Percentiles rank a stretch among this genome's conserved stretches.
phyloP scores from a whole-genome alignment of 2,113 vertebrate genomes.

The Amazona vittata region DNA sequence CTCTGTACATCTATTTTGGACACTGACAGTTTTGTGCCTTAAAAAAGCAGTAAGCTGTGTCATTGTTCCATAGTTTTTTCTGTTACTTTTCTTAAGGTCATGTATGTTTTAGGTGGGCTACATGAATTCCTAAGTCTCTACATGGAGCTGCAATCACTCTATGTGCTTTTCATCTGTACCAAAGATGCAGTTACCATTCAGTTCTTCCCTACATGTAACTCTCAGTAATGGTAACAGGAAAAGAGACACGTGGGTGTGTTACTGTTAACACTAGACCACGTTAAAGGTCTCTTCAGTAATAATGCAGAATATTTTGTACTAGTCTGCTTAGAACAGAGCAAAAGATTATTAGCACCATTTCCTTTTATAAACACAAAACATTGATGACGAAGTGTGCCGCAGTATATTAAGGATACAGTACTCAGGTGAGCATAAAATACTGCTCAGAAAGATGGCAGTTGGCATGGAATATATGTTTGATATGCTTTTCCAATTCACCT shows the following conservation, averaged over 20 bases:
- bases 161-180: neutral
- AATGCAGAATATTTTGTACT: neutral
- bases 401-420: neutral
- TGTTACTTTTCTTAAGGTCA: neutral
- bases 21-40: neutral
- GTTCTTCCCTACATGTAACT: neutral
- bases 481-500: neutral
- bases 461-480: neutral
- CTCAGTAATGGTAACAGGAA: neutral
- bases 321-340: neutral
- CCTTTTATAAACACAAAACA: neutral
- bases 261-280: neutral
- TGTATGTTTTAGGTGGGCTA: slow-evolving; percentile 7
- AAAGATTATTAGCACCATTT: neutral
- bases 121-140: neutral
- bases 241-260: neutral
- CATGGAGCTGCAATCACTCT: neutral
- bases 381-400: rapidly evolving
- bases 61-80: neutral
- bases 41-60: neutral
- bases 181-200: neutral
- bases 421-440: neutral
- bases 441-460: neutral
- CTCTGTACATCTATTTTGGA: neutral
- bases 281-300: neutral